Conservation (phyloP, 2,797 vertebrate genomes). For the Enteromius anoplus region DNA sequence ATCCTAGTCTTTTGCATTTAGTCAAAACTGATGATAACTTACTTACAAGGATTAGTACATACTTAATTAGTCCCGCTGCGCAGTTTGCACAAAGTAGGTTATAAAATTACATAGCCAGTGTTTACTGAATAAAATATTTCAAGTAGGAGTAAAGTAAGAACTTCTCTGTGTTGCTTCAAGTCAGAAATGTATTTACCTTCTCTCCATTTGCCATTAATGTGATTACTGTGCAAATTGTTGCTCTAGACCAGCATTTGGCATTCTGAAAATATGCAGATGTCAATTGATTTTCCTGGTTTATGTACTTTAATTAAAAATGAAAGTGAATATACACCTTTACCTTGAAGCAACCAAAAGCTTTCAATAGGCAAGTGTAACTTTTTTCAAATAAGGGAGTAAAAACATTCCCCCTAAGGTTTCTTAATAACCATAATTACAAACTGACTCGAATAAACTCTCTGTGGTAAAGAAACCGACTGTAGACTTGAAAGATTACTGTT, state of each 20-base stretch:
- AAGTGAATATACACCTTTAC: conserved; percentile 27
- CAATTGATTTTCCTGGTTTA: conserved; percentile 9
- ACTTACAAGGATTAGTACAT: conserved; percentile 10
- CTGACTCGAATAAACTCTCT: not conserved
- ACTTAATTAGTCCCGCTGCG: conserved; percentile 17
- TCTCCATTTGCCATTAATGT: conserved; percentile 16
- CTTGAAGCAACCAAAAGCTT: conserved; percentile 9
- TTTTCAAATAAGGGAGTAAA: conserved; percentile 20
- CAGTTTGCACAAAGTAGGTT: conserved; percentile 18
- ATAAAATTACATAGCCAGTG: conserved; percentile 10
- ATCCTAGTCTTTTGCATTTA: not conserved
- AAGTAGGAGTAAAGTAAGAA: not conserved
- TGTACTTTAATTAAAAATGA: conserved; percentile 30
- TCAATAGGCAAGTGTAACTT: conserved; percentile 6
- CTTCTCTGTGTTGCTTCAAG: not conserved
- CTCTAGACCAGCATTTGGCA: not conserved
- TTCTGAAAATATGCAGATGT: not conserved
- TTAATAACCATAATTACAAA: conserved; percentile 4
- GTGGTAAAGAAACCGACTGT: not conserved
- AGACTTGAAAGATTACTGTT: not conserved
- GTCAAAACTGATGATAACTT: conserved; percentile 2
- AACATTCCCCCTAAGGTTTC: conserved; percentile 8
- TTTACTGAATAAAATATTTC: not conserved
- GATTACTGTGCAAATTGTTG: conserved; percentile 20
- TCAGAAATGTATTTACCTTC: not conserved